Percentiles rank a stretch among this genome's conserved stretches.
Evolutionary conservation across 2,888 invertebrate genomes (phyloP).

Genomic region (Galerucella pusilla): DNA sequence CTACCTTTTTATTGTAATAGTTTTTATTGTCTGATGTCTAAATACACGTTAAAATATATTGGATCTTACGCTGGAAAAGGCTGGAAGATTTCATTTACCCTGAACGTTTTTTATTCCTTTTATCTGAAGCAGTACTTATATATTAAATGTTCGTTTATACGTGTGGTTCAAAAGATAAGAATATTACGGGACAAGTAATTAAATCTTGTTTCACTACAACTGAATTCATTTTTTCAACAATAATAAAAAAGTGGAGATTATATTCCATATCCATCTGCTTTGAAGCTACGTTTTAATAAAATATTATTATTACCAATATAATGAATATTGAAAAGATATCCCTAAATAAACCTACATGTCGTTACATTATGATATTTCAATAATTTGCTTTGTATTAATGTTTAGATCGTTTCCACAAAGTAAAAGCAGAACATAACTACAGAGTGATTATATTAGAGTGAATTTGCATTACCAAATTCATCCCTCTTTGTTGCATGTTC

Average conservation of each 20-base stretch:
- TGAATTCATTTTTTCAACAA: too few relatives aligned
- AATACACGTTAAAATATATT: constrained; percentile 9
- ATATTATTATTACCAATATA: neutral
- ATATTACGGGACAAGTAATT: too few relatives aligned
- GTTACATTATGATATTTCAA: constrained; percentile 26
- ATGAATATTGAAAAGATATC: constrained; percentile 21
- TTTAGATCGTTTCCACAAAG: constrained; percentile 41
- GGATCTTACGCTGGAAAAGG: neutral
- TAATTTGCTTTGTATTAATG: constrained; percentile 43
- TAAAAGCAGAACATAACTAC: constrained; percentile 39
- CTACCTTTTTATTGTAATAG: constrained; percentile 29
- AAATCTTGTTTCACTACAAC: too few relatives aligned
- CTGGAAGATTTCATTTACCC: neutral
- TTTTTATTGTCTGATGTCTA: constrained; percentile 19
- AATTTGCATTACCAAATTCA: constrained; percentile 53
- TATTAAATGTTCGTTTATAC: neutral
- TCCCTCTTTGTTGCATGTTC: constrained; percentile 46
- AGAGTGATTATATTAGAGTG: constrained; percentile 47
- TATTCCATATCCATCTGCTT: too few relatives aligned
- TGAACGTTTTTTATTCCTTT: neutral
- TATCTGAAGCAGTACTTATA: neutral
- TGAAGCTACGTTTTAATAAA: neutral
- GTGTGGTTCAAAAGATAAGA: too few relatives aligned
- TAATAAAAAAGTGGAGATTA: too few relatives aligned
- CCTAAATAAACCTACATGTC: constrained; percentile 11